Base-by-base conservation (phyloP, 2,888 invertebrate species). In the Eueremaeus valkanovi region DNA sequence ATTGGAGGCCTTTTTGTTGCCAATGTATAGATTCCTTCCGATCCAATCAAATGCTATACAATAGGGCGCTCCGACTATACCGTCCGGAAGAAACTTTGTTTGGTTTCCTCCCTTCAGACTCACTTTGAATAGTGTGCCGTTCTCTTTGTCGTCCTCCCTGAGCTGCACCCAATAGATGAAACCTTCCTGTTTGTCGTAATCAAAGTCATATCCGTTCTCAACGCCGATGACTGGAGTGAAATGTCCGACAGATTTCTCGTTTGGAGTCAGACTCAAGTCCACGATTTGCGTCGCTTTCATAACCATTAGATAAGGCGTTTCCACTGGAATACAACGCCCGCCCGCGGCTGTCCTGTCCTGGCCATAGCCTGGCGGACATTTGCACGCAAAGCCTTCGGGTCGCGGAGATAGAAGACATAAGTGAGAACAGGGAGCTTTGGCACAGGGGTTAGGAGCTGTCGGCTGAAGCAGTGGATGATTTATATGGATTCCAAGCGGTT, bases 31-130 rank as follows among this genome's bases (percentile, higher is more conserved):
- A 85, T 98, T 99, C 74, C 95, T 87, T 3, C 97, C 96, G 29
- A 97, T 86, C 97, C 98, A 98, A 83, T 99, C 98, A 81, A 96
- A 92, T 0, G 97, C 96, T 55, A 99, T 88, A 0, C 92, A 89
- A 45, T 92, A 92, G 0, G 96, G 93, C 0, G 94, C 90, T 0
- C 96, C 95, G 11, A 95, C 90, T 70, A 95, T 88, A n/a, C 95
- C 93, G 63, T 81, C 81, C n/a, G 90, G 90, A 8, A 94, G 87
- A 83, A 95, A 91, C 80, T 90, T 90, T 0, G 90, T 90, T 81
- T 88, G 88, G 81, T 93, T 92, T 0, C 93, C 93, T 16, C 93
- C 95, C 16, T 90, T 90, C 80, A 93, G 90, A 0, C 91, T 91
- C 81, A 91, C 92, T 33, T 88, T 89, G 83, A 88, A 94, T 72